A percentile compares a stretch with the other conserved stretches of the same genome.
Evolutionary conservation across 2,888 invertebrate species (phyloP).

Genomic region (Serripes groenlandicus): DNA sequence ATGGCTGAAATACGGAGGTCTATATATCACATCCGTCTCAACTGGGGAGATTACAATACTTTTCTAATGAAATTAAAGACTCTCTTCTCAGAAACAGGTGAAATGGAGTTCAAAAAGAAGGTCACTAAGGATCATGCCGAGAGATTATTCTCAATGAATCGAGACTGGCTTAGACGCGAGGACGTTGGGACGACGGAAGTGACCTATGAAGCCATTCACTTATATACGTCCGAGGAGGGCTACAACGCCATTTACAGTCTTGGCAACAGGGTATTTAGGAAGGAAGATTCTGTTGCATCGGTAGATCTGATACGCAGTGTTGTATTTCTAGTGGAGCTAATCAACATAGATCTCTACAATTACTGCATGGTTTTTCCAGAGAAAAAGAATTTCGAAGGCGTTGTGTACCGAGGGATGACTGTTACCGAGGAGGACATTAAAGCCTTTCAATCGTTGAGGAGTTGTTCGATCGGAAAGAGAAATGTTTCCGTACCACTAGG

Average conservation of each 20-base stretch:
- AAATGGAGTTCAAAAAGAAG: conserved; percentile 39
- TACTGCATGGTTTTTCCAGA: conserved; percentile 61
- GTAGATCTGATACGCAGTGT: conserved; percentile 58
- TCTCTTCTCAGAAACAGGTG: conserved; percentile 41
- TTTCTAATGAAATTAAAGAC: conserved; percentile 51
- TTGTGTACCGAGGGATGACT: conserved; percentile 64
- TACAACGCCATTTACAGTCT: conserved; percentile 57
- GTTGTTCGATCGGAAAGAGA: conserved; percentile 53
- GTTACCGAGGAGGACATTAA: conserved; percentile 39
- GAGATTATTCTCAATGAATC: conserved; percentile 33
- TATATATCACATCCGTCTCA: conserved; percentile 65
- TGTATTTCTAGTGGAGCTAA: conserved; percentile 71
- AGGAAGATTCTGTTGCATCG: conserved; percentile 53
- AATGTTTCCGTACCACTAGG: conserved; percentile 70
- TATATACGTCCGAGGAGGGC: conserved; percentile 65
- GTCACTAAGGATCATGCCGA: conserved; percentile 27
- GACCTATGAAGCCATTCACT: conserved; percentile 47
- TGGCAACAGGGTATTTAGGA: conserved; percentile 62
- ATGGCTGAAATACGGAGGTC: conserved; percentile 70
- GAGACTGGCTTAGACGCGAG: conserved; percentile 52
- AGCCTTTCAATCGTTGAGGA: conserved; percentile 50
- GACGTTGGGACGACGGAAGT: conserved; percentile 18
- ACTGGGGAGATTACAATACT: conserved; percentile 62
- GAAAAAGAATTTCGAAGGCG: conserved; percentile 56
- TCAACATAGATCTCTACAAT: conserved; percentile 72